phyloP scores from a whole-genome alignment of 2,797 vertebrate species.

The Gymnoscopelus braueri region DNA sequence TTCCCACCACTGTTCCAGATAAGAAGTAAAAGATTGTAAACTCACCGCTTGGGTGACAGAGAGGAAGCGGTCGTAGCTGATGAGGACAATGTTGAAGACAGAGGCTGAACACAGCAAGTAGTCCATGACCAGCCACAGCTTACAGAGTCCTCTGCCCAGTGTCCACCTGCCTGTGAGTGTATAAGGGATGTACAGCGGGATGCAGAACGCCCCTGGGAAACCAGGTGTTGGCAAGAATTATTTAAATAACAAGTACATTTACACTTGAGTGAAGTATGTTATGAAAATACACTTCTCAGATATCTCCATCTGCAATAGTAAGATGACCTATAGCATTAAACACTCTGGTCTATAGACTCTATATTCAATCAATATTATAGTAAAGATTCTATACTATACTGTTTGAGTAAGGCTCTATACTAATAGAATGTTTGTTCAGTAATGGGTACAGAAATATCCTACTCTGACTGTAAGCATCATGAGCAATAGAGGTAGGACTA shows the following conservation, averaged over 20 bases:
- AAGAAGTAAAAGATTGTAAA: conserved; percentile 43
- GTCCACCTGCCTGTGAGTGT: conserved; percentile 81
- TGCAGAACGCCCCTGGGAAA: conserved; percentile 84
- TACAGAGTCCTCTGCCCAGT: conserved; percentile 82
- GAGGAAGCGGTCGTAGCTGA: conserved; percentile 91
- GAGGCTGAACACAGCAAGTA: conserved; percentile 90
- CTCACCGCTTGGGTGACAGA: conserved; percentile 91
- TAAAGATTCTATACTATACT: too few species aligned
- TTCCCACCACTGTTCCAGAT: too few species aligned
- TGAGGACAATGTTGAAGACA: conserved; percentile 91
- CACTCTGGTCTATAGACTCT: too few species aligned
- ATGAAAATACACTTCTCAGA: too few species aligned
- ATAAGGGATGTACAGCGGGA: conserved; percentile 90
- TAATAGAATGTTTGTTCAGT: too few species aligned
- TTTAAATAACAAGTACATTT: conserved; percentile 5
- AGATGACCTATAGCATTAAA: too few species aligned
- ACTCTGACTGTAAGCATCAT: too few species aligned
- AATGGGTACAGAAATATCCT: too few species aligned
- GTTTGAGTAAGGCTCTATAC: too few species aligned
- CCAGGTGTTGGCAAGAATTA: conserved; percentile 5
- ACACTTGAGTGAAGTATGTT: not conserved
- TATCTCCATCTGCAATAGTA: too few species aligned
- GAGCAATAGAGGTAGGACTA: too few species aligned
- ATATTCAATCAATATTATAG: too few species aligned
- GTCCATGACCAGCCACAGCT: conserved; percentile 88